Evolutionary conservation across 2,113 vertebrate genomes (phyloP), one percentile per base, ranked within the genome.

Genomic region (Danionella cerebrum): DNA sequence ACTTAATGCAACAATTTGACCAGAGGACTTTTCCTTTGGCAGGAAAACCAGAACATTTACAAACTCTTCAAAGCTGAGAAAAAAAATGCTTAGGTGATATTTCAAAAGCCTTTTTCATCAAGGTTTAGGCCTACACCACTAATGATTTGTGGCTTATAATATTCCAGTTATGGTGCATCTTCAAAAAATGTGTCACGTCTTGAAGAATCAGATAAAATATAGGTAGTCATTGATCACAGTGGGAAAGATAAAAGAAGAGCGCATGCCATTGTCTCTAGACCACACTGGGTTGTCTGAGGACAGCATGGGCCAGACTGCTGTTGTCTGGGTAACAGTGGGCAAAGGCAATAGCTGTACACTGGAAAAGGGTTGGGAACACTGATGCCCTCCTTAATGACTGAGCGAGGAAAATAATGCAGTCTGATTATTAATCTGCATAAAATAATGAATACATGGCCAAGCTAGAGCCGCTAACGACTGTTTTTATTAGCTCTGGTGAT

Each of bases 261-360:
- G 41, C 54, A 65, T 58, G 35, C 51, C 65, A 57, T 44, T 67
- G 54, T 73, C 19, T 63, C 62, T 50, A 48, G 33, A 57, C 64
- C 38, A 50, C n/a, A 38, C 3, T 9, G 27, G 65, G 63, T 64
- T 35, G 24, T 31, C 66, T 54, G 38, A 76, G 53, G 65, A 72
- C 54, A 65, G 53, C 27, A 57, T 21, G 9, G 52, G 52, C 53
- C 60, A 65, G 72, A 27, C 59, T 65, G 41, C 59, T 52, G 65
- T 72, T 69, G 65, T 54, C 70, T 18, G 55, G 69, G 59, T 68
- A 76, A 76, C 70, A 18, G 45, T 53, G 27, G 54, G 27, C n/a
- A 41, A 58, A 44, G 45, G 57, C 44, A 73, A 69, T 51, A 16
- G 22, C 39, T 27, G 65, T 31, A 50, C 55, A 55, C 21, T 53